A percentile compares a stretch with the other conserved stretches of the same genome.
phyloP scores from a whole-genome alignment of 2,797 vertebrate species.

The Morus bassanus region DNA sequence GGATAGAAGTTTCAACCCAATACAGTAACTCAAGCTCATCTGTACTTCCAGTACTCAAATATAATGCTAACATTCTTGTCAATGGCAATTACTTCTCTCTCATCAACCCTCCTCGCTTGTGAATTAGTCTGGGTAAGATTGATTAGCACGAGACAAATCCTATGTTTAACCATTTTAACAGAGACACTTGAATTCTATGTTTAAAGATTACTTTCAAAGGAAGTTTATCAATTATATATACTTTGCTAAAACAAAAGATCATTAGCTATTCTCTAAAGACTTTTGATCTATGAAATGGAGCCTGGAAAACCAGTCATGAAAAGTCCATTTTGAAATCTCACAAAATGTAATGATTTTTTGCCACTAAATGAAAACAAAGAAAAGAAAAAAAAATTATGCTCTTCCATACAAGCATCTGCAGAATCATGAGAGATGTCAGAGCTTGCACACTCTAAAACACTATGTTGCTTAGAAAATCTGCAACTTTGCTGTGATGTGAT shows the following conservation, averaged over 20 bases:
- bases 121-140: neutral
- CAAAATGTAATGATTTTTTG: neutral
- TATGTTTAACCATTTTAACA: neutral
- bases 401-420: neutral
- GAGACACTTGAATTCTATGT: neutral
- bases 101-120: neutral
- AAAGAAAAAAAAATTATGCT: neutral
- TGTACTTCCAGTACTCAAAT: neutral
- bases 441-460: neutral
- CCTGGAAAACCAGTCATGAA: neutral
- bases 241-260: neutral
- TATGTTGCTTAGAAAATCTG: neutral
- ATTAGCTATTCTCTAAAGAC: neutral
- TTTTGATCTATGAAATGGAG: neutral
- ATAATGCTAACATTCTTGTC: neutral
- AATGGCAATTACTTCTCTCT: neutral
- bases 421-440: neutral
- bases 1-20: neutral
- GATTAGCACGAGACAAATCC: too few species aligned
- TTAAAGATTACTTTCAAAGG: slow-evolving; percentile 11
- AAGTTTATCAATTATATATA: neutral
- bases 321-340: neutral
- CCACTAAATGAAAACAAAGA: neutral
- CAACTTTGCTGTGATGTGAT: neutral
- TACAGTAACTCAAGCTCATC: neutral